phyloP scores from a whole-genome alignment of 2,113 vertebrate species.

The Amblyopsis rosae region DNA sequence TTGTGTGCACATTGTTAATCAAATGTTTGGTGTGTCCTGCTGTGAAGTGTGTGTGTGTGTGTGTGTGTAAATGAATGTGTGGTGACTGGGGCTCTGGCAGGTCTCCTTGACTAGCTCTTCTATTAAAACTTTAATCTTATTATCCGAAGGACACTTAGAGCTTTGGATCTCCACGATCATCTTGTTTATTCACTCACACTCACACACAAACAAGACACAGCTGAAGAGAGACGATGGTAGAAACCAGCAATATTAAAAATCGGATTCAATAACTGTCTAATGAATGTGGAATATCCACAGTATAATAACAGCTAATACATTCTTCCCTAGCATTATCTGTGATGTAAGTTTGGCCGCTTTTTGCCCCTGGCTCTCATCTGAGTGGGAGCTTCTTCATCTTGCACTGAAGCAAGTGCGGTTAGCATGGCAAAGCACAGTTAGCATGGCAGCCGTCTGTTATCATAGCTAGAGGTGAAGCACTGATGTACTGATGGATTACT shows the following conservation, averaged over 20 bases:
- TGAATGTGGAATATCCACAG: not conserved
- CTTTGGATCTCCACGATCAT: conserved; percentile 61
- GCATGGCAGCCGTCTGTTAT: not conserved
- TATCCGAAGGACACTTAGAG: conserved; percentile 70
- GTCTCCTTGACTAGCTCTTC: conserved; percentile 23
- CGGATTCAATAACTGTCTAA: not conserved
- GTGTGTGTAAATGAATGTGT: not conserved
- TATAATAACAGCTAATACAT: not conserved
- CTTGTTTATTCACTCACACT: conserved; percentile 37
- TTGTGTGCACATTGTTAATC: too few relatives aligned
- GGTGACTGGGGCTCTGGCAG: conserved; percentile 10
- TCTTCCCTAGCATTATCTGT: not conserved
- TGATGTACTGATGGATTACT: conserved; percentile 33
- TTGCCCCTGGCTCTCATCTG: not conserved
- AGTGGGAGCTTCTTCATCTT: conserved; percentile 15
- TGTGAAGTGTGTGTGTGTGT: not conserved
- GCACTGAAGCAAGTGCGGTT: not conserved
- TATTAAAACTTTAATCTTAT: conserved; percentile 67
- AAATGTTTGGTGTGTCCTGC: not conserved
- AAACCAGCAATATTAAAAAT: not conserved
- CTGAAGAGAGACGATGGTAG: not conserved
- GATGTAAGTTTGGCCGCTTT: not conserved
- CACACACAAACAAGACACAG: conserved; percentile 12
- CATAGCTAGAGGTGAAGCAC: not conserved
- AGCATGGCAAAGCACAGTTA: not conserved